A percentile compares a stretch with the other conserved stretches of the same genome.
phyloP scores from a whole-genome alignment of 2,797 vertebrate species.

The Tiaroga cobitis region DNA sequence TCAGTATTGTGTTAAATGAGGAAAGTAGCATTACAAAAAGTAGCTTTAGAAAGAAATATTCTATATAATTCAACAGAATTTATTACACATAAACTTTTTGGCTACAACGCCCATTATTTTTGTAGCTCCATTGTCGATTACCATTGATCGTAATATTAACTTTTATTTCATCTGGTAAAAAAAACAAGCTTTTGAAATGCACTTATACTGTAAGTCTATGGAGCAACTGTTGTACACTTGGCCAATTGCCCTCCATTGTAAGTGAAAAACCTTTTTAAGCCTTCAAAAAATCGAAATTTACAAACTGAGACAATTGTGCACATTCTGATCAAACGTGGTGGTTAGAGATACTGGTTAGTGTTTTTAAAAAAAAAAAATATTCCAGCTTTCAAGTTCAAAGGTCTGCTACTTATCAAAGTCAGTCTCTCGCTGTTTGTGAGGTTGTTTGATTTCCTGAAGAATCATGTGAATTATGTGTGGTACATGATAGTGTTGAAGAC shows the following conservation, averaged over 20 bases:
- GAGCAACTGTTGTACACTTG: background rate
- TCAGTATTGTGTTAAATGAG: background rate
- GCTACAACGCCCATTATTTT: background rate
- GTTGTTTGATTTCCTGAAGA: background rate
- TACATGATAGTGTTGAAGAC: slow-evolving; percentile 9
- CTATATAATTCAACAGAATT: background rate
- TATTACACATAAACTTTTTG: background rate
- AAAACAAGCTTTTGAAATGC: background rate
- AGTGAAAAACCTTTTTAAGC: background rate
- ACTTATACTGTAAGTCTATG: background rate
- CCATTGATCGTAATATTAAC: background rate
- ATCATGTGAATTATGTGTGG: background rate
- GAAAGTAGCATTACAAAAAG: background rate
- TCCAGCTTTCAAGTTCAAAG: background rate
- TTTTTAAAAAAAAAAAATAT: too few species aligned
- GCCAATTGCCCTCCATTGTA: background rate
- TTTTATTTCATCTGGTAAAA: background rate
- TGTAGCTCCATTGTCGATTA: background rate
- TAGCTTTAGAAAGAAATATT: background rate
- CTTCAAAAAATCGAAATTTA: background rate
- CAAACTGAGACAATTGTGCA: background rate
- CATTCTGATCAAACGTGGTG: background rate
- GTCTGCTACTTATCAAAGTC: background rate
- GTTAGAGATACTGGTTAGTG: too few species aligned
- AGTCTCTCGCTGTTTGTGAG: background rate